These are phyloP conservation scores for Cynoglossus semilaevis DNA, from an alignment of 2,113 vertebrate genomes.

Conservation along the genomic window DNA sequence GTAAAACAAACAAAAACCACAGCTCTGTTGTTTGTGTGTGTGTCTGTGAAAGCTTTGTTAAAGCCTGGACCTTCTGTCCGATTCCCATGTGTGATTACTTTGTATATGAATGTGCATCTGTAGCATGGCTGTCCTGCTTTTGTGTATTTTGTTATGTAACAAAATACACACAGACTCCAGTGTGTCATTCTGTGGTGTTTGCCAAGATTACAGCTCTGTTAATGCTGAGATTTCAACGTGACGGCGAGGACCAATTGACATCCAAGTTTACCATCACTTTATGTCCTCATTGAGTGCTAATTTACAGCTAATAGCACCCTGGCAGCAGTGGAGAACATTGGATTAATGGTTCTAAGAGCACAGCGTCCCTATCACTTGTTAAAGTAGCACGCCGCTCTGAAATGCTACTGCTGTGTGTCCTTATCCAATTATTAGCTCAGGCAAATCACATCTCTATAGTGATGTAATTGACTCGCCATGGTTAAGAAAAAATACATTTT, in stretches of 20 bases:
- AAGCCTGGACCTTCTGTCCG: too few species aligned
- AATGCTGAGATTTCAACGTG: conserved; percentile 10
- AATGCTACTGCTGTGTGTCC: conserved; percentile 24
- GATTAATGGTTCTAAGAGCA: conserved; percentile 58
- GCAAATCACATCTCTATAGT: conserved; percentile 50
- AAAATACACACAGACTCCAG: not conserved
- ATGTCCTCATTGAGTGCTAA: conserved; percentile 23
- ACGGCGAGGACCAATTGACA: conserved; percentile 13
- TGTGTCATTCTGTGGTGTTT: conserved; percentile 5
- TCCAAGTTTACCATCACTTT: conserved; percentile 21
- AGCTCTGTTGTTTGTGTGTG: too few species aligned
- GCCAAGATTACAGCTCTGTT: conserved; percentile 5
- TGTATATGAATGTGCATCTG: too few species aligned
- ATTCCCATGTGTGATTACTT: too few species aligned
- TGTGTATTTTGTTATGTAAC: not conserved
- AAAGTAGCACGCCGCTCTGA: conserved; percentile 38
- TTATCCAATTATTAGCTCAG: conserved; percentile 38
- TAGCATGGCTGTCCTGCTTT: not conserved
- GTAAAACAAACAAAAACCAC: too few species aligned
- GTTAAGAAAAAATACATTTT: conserved; percentile 55
- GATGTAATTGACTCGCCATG: conserved; percentile 54
- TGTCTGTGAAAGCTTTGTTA: too few species aligned
- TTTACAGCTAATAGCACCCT: conserved; percentile 35
- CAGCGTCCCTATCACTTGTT: conserved; percentile 42
- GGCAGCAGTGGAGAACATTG: conserved; percentile 26